Percentiles rank a stretch among this genome's conserved stretches.
phyloP scores from a whole-genome alignment of 2,113 vertebrate species.

The Epinephelus cyanopodus region DNA sequence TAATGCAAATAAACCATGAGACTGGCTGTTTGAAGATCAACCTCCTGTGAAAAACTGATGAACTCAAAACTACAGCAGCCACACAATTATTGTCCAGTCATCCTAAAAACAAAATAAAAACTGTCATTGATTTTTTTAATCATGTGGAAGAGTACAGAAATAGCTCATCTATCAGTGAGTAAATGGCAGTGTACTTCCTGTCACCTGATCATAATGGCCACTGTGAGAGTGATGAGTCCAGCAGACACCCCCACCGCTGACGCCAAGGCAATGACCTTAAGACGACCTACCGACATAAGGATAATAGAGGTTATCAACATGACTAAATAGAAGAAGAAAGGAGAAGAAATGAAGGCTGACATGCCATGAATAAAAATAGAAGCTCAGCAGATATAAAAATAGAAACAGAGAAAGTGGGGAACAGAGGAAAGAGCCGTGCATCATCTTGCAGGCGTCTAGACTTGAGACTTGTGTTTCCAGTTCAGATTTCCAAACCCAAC shows the following conservation, averaged over 20 bases:
- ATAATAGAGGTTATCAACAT: slow-evolving; percentile 15
- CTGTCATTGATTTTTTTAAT: too few species aligned
- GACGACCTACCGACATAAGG: slow-evolving; percentile 72
- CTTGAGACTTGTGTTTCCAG: slow-evolving; percentile 75
- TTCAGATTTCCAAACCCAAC: slow-evolving; percentile 71
- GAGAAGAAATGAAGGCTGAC: neutral
- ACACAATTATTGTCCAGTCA: too few species aligned
- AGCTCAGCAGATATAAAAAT: slow-evolving; percentile 46
- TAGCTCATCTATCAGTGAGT: neutral
- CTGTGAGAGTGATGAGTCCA: slow-evolving; percentile 85
- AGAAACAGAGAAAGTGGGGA: slow-evolving; percentile 52
- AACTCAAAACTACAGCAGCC: too few species aligned
- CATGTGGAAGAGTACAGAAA: neutral
- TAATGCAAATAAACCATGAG: neutral
- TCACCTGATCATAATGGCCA: slow-evolving; percentile 87
- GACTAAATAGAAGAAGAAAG: neutral
- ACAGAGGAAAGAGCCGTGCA: slow-evolving; percentile 45
- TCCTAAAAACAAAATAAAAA: too few species aligned
- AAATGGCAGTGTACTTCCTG: slow-evolving; percentile 16
- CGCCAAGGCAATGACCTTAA: slow-evolving; percentile 85
- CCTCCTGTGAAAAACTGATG: too few species aligned
- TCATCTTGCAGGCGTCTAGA: slow-evolving; percentile 68
- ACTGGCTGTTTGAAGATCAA: too few species aligned
- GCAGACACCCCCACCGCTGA: slow-evolving; percentile 85
- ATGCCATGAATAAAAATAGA: slow-evolving; percentile 30